These are phyloP conservation scores for Schmidtea mediterranea DNA, from an alignment of 1,140 invertebrate species.

Conservation along the genomic window DNA sequence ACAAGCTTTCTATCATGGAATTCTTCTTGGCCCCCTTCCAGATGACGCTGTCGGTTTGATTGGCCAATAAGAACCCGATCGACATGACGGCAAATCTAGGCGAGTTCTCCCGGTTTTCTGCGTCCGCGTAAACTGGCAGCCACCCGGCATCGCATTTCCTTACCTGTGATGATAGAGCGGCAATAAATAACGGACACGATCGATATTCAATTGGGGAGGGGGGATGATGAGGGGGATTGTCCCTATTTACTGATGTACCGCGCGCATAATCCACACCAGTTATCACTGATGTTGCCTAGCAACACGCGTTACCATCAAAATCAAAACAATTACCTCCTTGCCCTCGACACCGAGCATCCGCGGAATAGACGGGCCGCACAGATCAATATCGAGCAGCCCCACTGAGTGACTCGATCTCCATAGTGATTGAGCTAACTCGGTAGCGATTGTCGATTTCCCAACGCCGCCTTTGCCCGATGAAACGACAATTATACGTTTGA, in stretches of 20 bases:
- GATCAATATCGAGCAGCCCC: slow-evolving; percentile 67
- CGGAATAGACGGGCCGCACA: slow-evolving; percentile 75
- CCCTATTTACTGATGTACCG: too few relatives aligned
- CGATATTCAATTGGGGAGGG: too few relatives aligned
- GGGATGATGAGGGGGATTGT: too few relatives aligned
- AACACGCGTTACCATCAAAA: too few relatives aligned
- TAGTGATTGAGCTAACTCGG: slow-evolving; percentile 52
- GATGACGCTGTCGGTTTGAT: slow-evolving; percentile 52
- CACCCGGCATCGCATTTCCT: slow-evolving; percentile 56
- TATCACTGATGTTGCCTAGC: too few relatives aligned
- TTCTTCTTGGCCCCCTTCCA: slow-evolving; percentile 82
- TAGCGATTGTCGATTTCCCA: slow-evolving; percentile 75
- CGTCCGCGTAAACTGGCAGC: slow-evolving; percentile 52
- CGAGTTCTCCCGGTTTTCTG: slow-evolving; percentile 33
- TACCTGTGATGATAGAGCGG: too few relatives aligned
- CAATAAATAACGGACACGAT: too few relatives aligned
- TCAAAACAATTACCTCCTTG: slow-evolving; percentile 19
- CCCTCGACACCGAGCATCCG: slow-evolving; percentile 48
- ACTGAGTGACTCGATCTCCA: slow-evolving; percentile 58
- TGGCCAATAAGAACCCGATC: slow-evolving; percentile 58
- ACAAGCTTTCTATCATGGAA: slow-evolving; percentile 72
- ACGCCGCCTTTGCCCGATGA: slow-evolving; percentile 90
- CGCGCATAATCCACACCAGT: too few relatives aligned
- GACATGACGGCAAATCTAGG: slow-evolving; percentile 70
- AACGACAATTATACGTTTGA: slow-evolving; percentile 26